Conservation (phyloP, 2,113 vertebrate species). For the Salvator merianae region DNA sequence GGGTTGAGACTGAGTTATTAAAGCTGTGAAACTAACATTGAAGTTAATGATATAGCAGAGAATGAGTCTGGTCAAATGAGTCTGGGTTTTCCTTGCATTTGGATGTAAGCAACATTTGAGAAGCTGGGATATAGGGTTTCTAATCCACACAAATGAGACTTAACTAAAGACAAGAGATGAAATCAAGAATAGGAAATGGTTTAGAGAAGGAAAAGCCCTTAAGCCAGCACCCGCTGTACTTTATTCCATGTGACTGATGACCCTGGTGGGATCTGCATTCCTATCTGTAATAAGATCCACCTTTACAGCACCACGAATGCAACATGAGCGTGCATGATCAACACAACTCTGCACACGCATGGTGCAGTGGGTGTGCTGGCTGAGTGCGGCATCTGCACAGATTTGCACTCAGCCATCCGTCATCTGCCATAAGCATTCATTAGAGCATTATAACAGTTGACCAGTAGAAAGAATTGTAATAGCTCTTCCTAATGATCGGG, state of each 20-base stretch:
- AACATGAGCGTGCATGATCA: too few relatives aligned
- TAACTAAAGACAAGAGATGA: background rate
- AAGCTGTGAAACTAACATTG: slow-evolving; percentile 53
- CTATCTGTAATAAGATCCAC: too few relatives aligned
- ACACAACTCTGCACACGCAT: too few relatives aligned
- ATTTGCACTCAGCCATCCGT: too few relatives aligned
- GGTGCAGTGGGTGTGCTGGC: too few relatives aligned
- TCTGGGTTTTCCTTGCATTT: slow-evolving; percentile 37
- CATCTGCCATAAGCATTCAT: too few relatives aligned
- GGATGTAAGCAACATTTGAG: slow-evolving; percentile 24
- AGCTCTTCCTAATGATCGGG: too few relatives aligned
- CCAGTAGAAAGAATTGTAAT: too few relatives aligned
- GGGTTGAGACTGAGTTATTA: slow-evolving; percentile 52
- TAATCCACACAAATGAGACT: too few relatives aligned
- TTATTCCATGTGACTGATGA: background rate
- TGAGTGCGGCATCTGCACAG: too few relatives aligned
- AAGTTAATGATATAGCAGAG: slow-evolving; percentile 46
- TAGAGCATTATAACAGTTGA: too few relatives aligned
- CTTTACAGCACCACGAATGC: too few relatives aligned
- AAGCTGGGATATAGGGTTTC: background rate
- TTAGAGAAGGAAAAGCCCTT: background rate
- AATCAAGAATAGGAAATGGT: background rate
- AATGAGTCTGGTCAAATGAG: slow-evolving; percentile 37
- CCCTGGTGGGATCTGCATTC: background rate
- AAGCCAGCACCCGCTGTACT: background rate